Base-by-base conservation (phyloP, 2,797 vertebrate genomes). In the Aeoliscus strigatus region DNA sequence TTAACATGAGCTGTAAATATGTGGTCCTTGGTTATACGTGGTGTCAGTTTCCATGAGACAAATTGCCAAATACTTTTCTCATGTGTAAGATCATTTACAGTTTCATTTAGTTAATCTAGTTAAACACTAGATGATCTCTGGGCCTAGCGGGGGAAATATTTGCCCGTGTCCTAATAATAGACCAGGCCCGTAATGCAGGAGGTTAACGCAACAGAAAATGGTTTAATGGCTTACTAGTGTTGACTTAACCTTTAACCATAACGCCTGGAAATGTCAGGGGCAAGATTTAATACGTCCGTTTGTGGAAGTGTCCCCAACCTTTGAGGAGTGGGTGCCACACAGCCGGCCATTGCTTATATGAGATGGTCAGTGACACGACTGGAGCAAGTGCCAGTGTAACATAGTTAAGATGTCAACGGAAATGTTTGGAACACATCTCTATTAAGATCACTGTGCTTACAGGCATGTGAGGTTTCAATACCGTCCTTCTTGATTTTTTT, bases 151-250 rank as follows among this genome's bases (percentile, higher is more conserved):
- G 50, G 50, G 50, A 64, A 61, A 62, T 44, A 57, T 60, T 30
- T 42, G 14, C 42, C 33, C 7, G 2, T 31, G n/a, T 9, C 6
- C 52, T 58, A 60, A 60, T 53, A 70, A 72, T 63, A 79, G 37
- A 60, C 11, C 42, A 28, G 37, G 11, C 31, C 26, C 32, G 27
- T 28, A 37, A 41, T 12, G 18, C 8, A 5, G 9, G 8, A 53
- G 35, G 75, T 80, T 65, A 73, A 59, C 57, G 42, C 40, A 54
- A 77, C 51, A 66, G 18, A 52, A 52, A 62, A 52, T 1, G 12
- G 14, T 60, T 70, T 56, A 76, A 78, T 64, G 39, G 45, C 34
- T 66, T 33, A 61, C 57, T 55, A 7, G 15, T 61, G 32, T 48
- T 63, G 43, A 51, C 39, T 38, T 63, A 46, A 64, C 60, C 37